phyloP scores from a whole-genome alignment of 2,113 vertebrate species.

The Embiotoca jacksoni region DNA sequence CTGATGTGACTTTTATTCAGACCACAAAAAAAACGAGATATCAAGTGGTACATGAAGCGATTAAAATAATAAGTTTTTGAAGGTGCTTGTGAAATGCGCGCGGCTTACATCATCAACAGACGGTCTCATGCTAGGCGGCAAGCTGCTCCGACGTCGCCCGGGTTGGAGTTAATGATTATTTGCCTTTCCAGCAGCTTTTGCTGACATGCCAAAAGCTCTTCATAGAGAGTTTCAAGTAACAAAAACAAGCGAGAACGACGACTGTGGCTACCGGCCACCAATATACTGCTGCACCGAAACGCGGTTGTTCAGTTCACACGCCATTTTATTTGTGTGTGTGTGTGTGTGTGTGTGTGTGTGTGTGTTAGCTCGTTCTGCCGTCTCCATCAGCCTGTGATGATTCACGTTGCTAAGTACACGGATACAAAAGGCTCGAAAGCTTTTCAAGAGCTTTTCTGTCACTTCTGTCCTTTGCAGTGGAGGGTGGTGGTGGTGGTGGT shows the following conservation, averaged over 20 bases:
- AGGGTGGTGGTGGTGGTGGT: neutral
- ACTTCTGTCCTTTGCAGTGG: slow-evolving; percentile 24
- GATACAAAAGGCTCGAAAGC: slow-evolving; percentile 12
- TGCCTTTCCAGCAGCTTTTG: slow-evolving; percentile 70
- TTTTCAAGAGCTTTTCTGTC: slow-evolving; percentile 44
- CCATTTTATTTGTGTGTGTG: neutral
- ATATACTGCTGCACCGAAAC: slow-evolving; percentile 3
- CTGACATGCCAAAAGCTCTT: slow-evolving; percentile 72
- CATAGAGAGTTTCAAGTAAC: slow-evolving; percentile 43
- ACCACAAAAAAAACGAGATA: slow-evolving; percentile 21
- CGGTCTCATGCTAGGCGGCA: slow-evolving; percentile 68
- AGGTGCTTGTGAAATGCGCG: slow-evolving; percentile 61
- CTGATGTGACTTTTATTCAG: slow-evolving; percentile 15
- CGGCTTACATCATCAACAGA: slow-evolving; percentile 62
- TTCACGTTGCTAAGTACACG: slow-evolving; percentile 25
- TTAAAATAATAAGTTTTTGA: slow-evolving; percentile 41
- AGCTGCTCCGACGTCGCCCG: slow-evolving; percentile 68
- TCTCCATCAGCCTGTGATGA: slow-evolving; percentile 29
- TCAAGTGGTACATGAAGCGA: slow-evolving; percentile 11
- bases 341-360: no score
- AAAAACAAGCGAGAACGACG: slow-evolving; percentile 36
- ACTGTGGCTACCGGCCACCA: slow-evolving; percentile 27
- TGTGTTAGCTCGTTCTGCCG: slow-evolving; percentile 18
- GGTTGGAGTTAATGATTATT: slow-evolving; percentile 72
- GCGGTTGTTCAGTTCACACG: slow-evolving; percentile 31